These are phyloP conservation scores for Bufo bufo DNA, from an alignment of 2,113 vertebrate genomes.

Conservation along the genomic window DNA sequence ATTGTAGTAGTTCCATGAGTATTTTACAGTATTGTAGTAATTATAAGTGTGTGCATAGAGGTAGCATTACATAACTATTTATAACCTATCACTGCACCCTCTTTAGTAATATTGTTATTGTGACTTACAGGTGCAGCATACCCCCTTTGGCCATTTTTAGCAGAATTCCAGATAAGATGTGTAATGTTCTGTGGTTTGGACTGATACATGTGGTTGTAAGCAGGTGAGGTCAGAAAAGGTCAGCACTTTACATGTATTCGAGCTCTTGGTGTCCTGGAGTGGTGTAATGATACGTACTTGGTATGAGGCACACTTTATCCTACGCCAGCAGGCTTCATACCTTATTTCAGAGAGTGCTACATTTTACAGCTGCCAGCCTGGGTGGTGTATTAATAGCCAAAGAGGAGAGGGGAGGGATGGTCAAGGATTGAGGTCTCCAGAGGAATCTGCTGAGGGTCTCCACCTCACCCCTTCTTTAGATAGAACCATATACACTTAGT, in stretches of 20 bases:
- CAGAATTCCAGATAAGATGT: background rate
- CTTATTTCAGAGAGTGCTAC: constrained; percentile 38
- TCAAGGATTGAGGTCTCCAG: constrained; percentile 7
- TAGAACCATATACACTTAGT: background rate
- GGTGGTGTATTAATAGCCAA: constrained; percentile 33
- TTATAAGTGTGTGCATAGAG: background rate
- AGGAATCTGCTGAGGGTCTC: constrained; percentile 17
- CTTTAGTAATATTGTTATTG: background rate
- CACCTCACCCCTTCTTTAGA: background rate
- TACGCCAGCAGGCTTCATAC: constrained; percentile 29
- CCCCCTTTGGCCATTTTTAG: background rate
- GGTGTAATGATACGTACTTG: constrained; percentile 44
- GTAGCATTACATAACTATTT: background rate
- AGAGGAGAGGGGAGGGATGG: background rate
- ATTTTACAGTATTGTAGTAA: background rate
- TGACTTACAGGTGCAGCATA: background rate
- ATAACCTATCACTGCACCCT: background rate
- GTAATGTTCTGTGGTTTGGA: background rate
- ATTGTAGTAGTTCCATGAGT: background rate
- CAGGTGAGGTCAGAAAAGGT: constrained; percentile 42
- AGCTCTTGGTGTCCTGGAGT: background rate
- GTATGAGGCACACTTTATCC: constrained; percentile 57
- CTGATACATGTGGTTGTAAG: background rate
- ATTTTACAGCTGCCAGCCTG: constrained; percentile 22
- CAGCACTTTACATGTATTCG: background rate